These are phyloP conservation scores for Forbesichthys papilliferus DNA, from an alignment of 2,113 vertebrate genomes.

Conservation along the genomic window DNA sequence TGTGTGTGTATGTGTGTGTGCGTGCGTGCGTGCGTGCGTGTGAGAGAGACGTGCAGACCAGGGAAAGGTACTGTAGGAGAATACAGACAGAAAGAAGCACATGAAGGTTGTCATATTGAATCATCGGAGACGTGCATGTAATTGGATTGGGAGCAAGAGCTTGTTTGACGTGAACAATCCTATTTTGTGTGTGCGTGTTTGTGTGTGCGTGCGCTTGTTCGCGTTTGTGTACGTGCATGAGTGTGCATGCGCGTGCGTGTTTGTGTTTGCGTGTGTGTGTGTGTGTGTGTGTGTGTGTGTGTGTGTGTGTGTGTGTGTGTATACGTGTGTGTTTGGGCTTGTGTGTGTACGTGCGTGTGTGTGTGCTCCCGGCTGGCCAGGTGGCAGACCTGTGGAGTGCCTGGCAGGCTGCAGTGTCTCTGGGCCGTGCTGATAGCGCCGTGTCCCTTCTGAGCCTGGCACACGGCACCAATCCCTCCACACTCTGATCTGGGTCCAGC, in stretches of 20 bases:
- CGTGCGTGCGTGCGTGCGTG: no score
- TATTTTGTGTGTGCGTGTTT: neutral
- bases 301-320: neutral
- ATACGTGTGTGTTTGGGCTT: neutral
- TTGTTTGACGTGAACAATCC: neutral
- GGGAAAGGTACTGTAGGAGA: neutral
- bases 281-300: neutral
- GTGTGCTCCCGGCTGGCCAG: constrained; percentile 11
- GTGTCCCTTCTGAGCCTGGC: constrained; percentile 52
- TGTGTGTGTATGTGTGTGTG: no score
- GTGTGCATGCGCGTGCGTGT: no score
- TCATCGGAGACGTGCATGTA: neutral
- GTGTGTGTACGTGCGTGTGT: neutral
- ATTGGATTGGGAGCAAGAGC: neutral
- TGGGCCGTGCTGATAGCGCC: constrained; percentile 65
- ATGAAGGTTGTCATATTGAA: neutral
- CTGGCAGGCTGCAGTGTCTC: constrained; percentile 60
- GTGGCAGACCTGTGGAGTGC: constrained; percentile 29
- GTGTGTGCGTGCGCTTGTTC: neutral
- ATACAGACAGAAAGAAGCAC: neutral
- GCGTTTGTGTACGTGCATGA: no score
- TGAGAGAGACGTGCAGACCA: neutral
- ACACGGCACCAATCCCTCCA: constrained; percentile 44
- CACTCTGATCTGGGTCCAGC: constrained; percentile 68
- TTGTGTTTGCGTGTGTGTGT: neutral